Conservation (phyloP, 2,888 invertebrate species). For the Rotaria sp. region DNA sequence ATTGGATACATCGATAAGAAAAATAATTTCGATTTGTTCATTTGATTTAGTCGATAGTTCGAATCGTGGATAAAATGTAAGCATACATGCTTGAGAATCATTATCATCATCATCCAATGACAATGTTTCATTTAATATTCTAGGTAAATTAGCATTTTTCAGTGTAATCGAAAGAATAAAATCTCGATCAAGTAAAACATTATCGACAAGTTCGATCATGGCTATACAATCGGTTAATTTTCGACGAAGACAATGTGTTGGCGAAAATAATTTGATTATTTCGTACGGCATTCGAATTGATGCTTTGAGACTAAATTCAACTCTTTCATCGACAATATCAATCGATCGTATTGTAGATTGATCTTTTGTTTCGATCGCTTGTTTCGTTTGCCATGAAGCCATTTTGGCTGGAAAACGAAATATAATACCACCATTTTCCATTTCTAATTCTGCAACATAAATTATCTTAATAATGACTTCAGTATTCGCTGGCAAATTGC, state of each 20-base stretch:
- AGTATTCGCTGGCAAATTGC: slow-evolving; percentile 53
- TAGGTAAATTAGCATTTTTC: slow-evolving; percentile 55
- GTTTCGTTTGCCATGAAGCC: slow-evolving; percentile 51
- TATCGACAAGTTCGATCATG: too few species aligned
- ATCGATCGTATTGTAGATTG: slow-evolving; percentile 43
- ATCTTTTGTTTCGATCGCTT: slow-evolving; percentile 44
- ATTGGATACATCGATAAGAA: slow-evolving; percentile 56
- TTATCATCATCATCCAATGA: not conserved
- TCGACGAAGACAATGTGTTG: too few species aligned
- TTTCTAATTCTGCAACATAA: slow-evolving; percentile 54
- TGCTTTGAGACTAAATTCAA: too few species aligned
- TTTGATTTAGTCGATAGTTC: slow-evolving; percentile 46
- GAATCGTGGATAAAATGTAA: slow-evolving; percentile 57
- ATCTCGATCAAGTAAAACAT: slow-evolving; percentile 48
- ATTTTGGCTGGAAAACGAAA: slow-evolving; percentile 53
- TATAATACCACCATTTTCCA: slow-evolving; percentile 51
- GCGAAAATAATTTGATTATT: too few species aligned
- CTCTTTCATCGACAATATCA: too few species aligned
- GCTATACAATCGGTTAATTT: too few species aligned
- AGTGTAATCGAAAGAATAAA: slow-evolving; percentile 54
- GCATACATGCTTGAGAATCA: slow-evolving; percentile 36
- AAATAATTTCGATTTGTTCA: slow-evolving; percentile 47
- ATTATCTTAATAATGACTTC: slow-evolving; percentile 55
- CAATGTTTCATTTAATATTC: slow-evolving; percentile 55
- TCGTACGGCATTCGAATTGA: too few species aligned